These are phyloP conservation scores for Coryphaenoides rupestris DNA, from an alignment of 2,113 vertebrate genomes.

Conservation along the genomic window DNA sequence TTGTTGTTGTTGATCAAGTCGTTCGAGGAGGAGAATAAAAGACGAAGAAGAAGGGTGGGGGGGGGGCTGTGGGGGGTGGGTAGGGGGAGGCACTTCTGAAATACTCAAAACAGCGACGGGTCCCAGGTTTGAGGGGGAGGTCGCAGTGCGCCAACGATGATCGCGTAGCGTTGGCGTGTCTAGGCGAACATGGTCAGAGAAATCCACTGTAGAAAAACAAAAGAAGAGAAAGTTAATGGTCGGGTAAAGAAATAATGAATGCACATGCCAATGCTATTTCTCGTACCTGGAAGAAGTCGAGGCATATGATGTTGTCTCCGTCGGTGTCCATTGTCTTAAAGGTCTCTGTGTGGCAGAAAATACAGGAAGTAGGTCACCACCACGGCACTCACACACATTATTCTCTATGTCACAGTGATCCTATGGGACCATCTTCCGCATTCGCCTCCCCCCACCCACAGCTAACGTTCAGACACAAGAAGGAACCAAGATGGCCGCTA, in stretches of 20 bases:
- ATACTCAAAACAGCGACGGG: neutral
- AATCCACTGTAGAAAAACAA: conserved; percentile 64
- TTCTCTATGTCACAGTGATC: neutral
- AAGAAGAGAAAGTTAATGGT: too few relatives aligned
- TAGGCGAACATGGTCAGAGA: conserved; percentile 76
- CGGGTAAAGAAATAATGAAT: neutral
- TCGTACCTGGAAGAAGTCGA: conserved; percentile 81
- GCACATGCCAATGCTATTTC: neutral
- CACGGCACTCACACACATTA: neutral
- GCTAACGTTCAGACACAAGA: too few relatives aligned
- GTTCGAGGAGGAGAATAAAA: too few relatives aligned
- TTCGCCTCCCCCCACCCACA: too few relatives aligned
- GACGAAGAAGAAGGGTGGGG: conserved; percentile 16
- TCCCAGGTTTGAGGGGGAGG: neutral
- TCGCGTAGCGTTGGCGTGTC: conserved; percentile 2
- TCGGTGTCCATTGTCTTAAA: conserved; percentile 84
- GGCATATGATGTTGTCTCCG: conserved; percentile 72
- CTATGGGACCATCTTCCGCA: too few relatives aligned
- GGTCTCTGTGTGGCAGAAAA: conserved; percentile 70
- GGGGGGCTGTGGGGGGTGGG: conserved; percentile 10
- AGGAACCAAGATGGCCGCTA: too few relatives aligned
- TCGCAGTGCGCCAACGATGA: neutral
- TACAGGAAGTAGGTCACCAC: neutral
- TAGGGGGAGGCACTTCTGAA: conserved; percentile 62
- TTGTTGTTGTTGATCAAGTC: neutral